These are phyloP conservation scores for Koerneria pararmatus DNA, from an alignment of 2,888 invertebrate species.

Conservation along the genomic window DNA sequence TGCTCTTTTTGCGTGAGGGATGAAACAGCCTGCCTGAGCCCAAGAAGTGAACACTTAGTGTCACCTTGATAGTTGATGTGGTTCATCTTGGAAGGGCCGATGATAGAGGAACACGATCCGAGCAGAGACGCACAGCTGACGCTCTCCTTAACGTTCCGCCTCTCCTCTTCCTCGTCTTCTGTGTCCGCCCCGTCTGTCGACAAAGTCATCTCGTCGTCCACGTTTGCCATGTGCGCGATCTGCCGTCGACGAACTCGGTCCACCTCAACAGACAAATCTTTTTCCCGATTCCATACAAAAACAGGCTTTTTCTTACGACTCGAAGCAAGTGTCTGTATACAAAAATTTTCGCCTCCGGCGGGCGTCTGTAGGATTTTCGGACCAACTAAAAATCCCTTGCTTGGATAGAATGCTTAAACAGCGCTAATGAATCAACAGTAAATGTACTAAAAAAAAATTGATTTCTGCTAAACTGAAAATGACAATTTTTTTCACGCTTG, in stretches of 20 bases:
- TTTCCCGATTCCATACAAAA: too few species aligned
- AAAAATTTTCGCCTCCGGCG: too few species aligned
- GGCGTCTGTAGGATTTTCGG: too few species aligned
- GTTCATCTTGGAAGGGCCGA: too few species aligned
- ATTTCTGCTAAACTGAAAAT: not conserved
- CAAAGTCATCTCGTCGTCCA: slow-evolving; percentile 55
- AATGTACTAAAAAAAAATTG: not conserved
- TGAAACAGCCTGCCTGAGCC: too few species aligned
- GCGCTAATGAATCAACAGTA: not conserved
- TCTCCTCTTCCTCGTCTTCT: slow-evolving; percentile 39
- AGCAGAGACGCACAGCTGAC: slow-evolving; percentile 34
- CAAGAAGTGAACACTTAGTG: too few species aligned
- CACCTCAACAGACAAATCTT: slow-evolving; percentile 30
- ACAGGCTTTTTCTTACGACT: not conserved
- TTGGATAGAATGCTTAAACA: not conserved
- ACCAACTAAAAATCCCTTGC: too few species aligned
- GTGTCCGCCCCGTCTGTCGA: slow-evolving; percentile 44
- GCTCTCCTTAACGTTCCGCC: slow-evolving; percentile 4
- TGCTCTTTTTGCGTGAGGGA: too few species aligned
- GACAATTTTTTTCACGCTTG: slow-evolving; percentile 6
- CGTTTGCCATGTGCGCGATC: slow-evolving; percentile 54
- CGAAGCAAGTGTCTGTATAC: too few species aligned
- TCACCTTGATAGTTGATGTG: too few species aligned
- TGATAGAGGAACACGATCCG: slow-evolving; percentile 41
- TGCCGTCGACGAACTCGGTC: slow-evolving; percentile 45